A percentile compares a stretch with the other conserved stretches of the same genome.
These are phyloP conservation scores for Tachina grossa DNA, from an alignment of 2,888 invertebrate species.

Conservation along the genomic window DNA sequence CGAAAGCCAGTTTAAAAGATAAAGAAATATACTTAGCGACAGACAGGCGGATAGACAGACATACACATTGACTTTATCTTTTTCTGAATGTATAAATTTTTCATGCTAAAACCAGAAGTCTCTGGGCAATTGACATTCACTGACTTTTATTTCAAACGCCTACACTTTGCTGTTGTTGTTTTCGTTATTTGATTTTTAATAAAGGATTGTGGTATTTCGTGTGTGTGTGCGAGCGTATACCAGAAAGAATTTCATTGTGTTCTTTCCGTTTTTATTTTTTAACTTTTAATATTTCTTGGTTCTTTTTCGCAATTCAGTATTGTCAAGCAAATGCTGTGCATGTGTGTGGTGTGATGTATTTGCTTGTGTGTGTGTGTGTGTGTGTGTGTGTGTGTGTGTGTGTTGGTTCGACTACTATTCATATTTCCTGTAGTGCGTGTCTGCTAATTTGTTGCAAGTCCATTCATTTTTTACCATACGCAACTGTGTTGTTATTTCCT, in stretches of 20 bases:
- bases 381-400: background rate
- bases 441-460: constrained; percentile 60
- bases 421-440: constrained; percentile 29
- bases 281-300: constrained; percentile 7
- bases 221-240: background rate
- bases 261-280: background rate
- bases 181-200: constrained; percentile 16
- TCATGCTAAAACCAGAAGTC: constrained; percentile 37
- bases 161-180: background rate
- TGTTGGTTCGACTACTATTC: constrained; percentile 20
- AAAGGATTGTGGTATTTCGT: constrained; percentile 37
- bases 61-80: background rate
- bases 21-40: background rate
- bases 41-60: background rate
- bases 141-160: constrained; percentile 46
- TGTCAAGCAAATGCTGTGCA: background rate
- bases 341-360: background rate
- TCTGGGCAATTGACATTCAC: constrained; percentile 63
- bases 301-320: background rate
- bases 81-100: constrained; percentile 22
- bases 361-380: background rate
- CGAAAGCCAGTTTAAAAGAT: constrained; percentile 21
- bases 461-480: constrained; percentile 12
- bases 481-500: constrained; percentile 14
- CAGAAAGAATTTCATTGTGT: background rate